Percentiles rank a stretch among this genome's conserved stretches.
Evolutionary conservation across 2,888 invertebrate genomes (phyloP).

Genomic region (Incurvaria masculella): DNA sequence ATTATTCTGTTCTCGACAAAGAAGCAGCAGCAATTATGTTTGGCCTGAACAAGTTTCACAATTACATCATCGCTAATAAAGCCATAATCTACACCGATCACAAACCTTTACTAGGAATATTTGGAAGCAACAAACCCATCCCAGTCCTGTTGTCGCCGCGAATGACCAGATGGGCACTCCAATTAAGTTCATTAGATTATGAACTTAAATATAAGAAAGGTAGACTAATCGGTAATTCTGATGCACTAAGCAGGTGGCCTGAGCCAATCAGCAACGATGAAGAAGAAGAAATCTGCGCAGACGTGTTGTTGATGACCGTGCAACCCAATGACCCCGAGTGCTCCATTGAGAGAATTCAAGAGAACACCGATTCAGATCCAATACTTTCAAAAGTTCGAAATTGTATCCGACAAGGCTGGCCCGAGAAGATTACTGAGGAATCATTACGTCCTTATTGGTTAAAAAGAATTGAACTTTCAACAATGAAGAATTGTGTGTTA

Average conservation of each 20-base stretch:
- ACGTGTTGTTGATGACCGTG: slow-evolving; percentile 14
- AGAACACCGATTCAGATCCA: slow-evolving; percentile 7
- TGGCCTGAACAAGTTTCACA: slow-evolving; percentile 14
- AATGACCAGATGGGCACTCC: slow-evolving; percentile 16
- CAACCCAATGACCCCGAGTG: slow-evolving; percentile 9
- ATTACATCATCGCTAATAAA: slow-evolving; percentile 10
- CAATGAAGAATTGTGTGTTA: too few relatives aligned
- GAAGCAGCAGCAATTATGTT: slow-evolving; percentile 16
- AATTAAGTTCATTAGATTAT: slow-evolving; percentile 14
- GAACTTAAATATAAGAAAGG: slow-evolving; percentile 15
- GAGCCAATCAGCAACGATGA: slow-evolving; percentile 7
- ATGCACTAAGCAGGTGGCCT: slow-evolving; percentile 17
- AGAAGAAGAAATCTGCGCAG: slow-evolving; percentile 7
- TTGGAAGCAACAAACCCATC: slow-evolving; percentile 10
- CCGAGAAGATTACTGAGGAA: background rate
- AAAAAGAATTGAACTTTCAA: too few relatives aligned
- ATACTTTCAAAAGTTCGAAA: slow-evolving; percentile 9
- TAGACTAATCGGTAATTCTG: slow-evolving; percentile 16
- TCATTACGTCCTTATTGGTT: too few relatives aligned
- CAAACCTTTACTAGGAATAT: slow-evolving; percentile 12
- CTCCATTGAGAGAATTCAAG: slow-evolving; percentile 8
- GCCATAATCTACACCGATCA: slow-evolving; percentile 15
- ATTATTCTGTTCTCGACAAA: slow-evolving; percentile 15
- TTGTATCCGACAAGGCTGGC: slow-evolving; percentile 14
- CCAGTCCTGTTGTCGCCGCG: slow-evolving; percentile 13